Evolutionary conservation across 2,888 invertebrate genomes (phyloP).

Genomic region (Chaetoderma sp.): DNA sequence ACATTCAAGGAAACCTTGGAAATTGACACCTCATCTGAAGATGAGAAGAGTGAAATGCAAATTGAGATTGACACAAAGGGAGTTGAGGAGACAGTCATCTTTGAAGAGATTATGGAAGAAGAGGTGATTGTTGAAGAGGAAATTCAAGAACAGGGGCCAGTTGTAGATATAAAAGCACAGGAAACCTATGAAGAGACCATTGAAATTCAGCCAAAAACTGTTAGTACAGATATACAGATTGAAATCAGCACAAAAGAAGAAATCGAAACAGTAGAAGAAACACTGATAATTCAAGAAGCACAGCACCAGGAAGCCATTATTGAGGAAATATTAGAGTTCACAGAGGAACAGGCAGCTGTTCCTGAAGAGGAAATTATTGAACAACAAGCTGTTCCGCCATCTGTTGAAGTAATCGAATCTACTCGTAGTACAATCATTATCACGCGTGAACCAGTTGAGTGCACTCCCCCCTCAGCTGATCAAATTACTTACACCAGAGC

Average conservation of each 20-base stretch:
- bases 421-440: background rate
- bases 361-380: constrained; percentile 33
- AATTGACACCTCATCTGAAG: constrained; percentile 16
- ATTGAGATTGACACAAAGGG: background rate
- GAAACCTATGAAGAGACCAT: constrained; percentile 26
- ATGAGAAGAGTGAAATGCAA: constrained; percentile 15
- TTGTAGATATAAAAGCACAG: constrained; percentile 38
- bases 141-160: constrained; percentile 19
- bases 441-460: too few relatives aligned
- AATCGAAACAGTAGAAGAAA: constrained; percentile 19
- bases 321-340: constrained; percentile 26
- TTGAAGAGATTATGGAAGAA: constrained; percentile 13
- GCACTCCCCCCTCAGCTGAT: background rate
- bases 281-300: constrained; percentile 9
- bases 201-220: constrained; percentile 8
- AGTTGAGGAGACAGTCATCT: background rate
- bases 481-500: background rate
- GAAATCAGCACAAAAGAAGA: constrained; percentile 23
- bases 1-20: constrained; percentile 25
- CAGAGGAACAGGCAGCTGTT: constrained; percentile 26
- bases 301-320: constrained; percentile 24
- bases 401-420: constrained; percentile 26
- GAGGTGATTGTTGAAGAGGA: background rate
- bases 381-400: constrained; percentile 24
- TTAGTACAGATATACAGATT: constrained; percentile 21